phyloP scores from a whole-genome alignment of 2,113 vertebrate species.

The Tiliqua scincoides region DNA sequence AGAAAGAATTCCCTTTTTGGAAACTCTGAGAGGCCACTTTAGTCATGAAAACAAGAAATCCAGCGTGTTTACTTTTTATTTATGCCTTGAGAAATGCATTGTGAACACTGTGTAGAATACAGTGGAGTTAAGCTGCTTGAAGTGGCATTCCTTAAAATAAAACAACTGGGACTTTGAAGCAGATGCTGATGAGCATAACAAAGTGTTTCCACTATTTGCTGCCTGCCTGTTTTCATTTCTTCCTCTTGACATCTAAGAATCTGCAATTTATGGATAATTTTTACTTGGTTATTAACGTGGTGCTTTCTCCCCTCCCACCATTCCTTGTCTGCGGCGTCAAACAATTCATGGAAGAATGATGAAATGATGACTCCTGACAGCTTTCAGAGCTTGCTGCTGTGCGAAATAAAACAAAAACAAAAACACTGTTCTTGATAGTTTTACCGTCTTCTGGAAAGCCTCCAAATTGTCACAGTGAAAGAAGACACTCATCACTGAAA shows the following conservation, averaged over 20 bases:
- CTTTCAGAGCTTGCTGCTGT: conserved; percentile 16
- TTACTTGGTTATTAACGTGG: not conserved
- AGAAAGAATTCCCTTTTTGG: not conserved
- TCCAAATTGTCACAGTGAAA: not conserved
- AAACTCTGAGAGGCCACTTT: not conserved
- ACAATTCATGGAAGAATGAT: not conserved
- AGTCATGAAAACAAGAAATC: not conserved
- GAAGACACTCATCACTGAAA: conserved; percentile 23
- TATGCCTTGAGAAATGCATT: not conserved
- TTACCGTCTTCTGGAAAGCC: not conserved
- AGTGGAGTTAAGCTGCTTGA: not conserved
- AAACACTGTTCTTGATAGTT: conserved; percentile 25
- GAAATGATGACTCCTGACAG: not conserved
- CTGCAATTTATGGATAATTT: not conserved
- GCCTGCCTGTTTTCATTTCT: conserved; percentile 27
- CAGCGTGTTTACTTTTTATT: not conserved
- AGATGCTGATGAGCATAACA: not conserved
- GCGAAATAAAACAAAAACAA: conserved; percentile 44
- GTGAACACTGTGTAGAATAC: not conserved
- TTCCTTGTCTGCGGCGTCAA: conserved; percentile 3
- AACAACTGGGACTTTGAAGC: not conserved
- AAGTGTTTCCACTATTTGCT: conserved; percentile 9
- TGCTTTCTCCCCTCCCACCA: not conserved
- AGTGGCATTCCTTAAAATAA: not conserved
- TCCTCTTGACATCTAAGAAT: not conserved